A percentile compares a stretch with the other conserved stretches of the same genome.
These are phyloP conservation scores for Oncorhynchus mykiss DNA, from an alignment of 2,113 vertebrate species.

Conservation along the genomic window DNA sequence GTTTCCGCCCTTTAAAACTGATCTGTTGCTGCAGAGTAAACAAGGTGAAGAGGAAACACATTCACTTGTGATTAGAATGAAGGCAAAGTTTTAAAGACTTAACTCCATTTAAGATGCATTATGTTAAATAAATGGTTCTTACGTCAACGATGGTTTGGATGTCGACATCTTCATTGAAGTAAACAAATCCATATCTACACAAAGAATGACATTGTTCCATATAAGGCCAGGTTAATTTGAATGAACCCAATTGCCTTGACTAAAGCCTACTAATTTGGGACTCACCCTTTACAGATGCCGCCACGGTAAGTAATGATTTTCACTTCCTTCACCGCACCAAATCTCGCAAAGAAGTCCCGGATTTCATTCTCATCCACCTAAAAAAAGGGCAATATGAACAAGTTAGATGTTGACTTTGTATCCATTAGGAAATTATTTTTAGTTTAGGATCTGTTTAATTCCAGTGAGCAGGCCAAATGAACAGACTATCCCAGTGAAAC, in stretches of 20 bases:
- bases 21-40: slow-evolving; percentile 80
- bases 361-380: slow-evolving; percentile 91
- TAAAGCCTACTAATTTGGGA: slow-evolving; percentile 9
- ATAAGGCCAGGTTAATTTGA: not conserved
- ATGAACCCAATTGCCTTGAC: not conserved
- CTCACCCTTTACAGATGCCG: slow-evolving; percentile 93
- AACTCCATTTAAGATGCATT: not conserved
- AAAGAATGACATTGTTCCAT: not conserved
- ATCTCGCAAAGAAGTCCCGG: slow-evolving; percentile 82
- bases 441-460: no score
- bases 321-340: slow-evolving; percentile 88
- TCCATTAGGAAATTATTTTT: not conserved
- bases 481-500: no score
- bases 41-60: not conserved
- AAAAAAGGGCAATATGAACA: not conserved
- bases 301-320: slow-evolving; percentile 94
- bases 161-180: slow-evolving; percentile 90
- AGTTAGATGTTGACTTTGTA: not conserved
- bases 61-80: not conserved
- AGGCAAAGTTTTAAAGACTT: not conserved
- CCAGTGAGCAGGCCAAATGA: no score
- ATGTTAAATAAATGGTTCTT: slow-evolving; percentile 53
- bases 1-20: slow-evolving; percentile 89
- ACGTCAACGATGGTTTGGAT: slow-evolving; percentile 92
- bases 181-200: slow-evolving; percentile 92